Evolutionary conservation across 2,888 invertebrate species (phyloP).

Genomic region (Trissonchulus latispiculum): DNA sequence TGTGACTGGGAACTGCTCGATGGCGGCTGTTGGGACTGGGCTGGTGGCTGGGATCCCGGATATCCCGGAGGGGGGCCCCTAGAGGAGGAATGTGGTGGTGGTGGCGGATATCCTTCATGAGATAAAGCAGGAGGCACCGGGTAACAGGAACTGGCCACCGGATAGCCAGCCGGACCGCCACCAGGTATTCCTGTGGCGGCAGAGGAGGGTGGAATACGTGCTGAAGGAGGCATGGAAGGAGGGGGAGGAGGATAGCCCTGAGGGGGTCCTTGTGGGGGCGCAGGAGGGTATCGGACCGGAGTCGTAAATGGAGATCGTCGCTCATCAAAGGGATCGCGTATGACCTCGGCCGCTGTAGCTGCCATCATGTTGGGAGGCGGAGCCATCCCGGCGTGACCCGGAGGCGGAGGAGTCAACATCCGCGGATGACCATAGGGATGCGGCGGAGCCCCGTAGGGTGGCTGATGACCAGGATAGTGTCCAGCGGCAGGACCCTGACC

Average conservation of each 20-base stretch:
- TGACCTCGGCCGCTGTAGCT: slow-evolving; percentile 7
- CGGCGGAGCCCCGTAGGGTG: neutral
- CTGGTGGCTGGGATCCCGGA: neutral
- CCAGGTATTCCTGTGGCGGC: too few relatives aligned
- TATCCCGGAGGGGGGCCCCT: too few relatives aligned
- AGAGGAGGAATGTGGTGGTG: too few relatives aligned
- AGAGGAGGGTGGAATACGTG: neutral
- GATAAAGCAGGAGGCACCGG: too few relatives aligned
- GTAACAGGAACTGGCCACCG: too few relatives aligned
- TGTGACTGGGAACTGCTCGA: neutral
- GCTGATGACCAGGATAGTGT: neutral
- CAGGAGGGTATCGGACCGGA: neutral
- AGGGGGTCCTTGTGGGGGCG: neutral
- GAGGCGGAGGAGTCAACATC: neutral
- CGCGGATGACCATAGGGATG: neutral
- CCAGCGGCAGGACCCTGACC: neutral
- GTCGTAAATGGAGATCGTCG: neutral
- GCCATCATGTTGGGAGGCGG: neutral
- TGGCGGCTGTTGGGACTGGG: neutral
- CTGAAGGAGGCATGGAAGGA: neutral
- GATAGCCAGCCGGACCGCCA: too few relatives aligned
- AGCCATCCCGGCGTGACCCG: neutral
- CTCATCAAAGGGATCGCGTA: slow-evolving; percentile 22
- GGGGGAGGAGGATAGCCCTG: neutral
- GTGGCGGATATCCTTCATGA: too few relatives aligned